Evolutionary conservation across 2,888 invertebrate species (phyloP).

Genomic region (Drosophila tanythrix): DNA sequence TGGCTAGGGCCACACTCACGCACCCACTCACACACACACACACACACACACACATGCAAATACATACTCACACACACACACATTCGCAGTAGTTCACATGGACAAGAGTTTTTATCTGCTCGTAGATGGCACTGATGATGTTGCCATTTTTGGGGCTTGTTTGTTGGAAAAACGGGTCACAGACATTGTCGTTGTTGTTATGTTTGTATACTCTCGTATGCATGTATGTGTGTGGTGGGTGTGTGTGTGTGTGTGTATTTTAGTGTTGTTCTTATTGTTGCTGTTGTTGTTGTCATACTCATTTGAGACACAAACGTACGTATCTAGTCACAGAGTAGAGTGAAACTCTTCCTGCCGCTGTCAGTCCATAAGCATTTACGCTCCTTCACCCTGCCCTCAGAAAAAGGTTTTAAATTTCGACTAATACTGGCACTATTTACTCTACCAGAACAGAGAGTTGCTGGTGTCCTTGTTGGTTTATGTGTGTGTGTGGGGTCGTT

Average conservation of each 20-base stretch:
- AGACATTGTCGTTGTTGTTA: slow-evolving; percentile 14
- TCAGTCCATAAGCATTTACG: slow-evolving; percentile 11
- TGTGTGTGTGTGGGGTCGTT: neutral
- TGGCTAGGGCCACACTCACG: slow-evolving; percentile 27
- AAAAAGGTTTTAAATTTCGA: slow-evolving; percentile 6
- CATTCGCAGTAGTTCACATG: slow-evolving; percentile 5
- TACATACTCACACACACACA: neutral
- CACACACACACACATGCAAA: slow-evolving; percentile 5
- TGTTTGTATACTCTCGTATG: neutral
- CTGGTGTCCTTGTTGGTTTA: neutral
- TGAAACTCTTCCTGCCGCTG: slow-evolving; percentile 3
- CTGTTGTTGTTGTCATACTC: neutral
- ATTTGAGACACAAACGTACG: slow-evolving; percentile 8
- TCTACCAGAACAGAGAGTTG: neutral
- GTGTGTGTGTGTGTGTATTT: neutral
- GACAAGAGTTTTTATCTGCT: slow-evolving; percentile 47
- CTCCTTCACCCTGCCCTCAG: neutral
- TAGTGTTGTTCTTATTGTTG: neutral
- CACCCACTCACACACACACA: slow-evolving; percentile 21
- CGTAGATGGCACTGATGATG: slow-evolving; percentile 63
- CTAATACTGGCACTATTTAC: neutral
- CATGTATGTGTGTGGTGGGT: neutral
- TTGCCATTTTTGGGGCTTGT: slow-evolving; percentile 52
- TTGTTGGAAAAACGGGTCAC: slow-evolving; percentile 8
- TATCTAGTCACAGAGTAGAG: neutral